Base-by-base conservation (phyloP, 2,113 vertebrate genomes). In the Oreochromis spilurus region DNA sequence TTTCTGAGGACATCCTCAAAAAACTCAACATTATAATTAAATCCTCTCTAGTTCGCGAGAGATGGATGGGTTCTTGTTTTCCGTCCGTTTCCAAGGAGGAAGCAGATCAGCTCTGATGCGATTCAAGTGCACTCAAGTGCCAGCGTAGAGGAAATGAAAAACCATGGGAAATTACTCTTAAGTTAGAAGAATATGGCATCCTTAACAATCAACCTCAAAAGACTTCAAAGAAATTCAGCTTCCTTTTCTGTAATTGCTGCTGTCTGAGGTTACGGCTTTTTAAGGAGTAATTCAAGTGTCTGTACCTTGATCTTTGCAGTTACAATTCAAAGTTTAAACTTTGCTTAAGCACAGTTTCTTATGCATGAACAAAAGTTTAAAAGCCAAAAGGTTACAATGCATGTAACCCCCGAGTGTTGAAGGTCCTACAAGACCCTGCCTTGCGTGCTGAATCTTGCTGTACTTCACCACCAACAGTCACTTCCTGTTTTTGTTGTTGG, bases 41-140 rank as follows among this genome's bases (percentile, higher is more conserved):
- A 86, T 19, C n/a, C 40, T 14, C 21, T n/a, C 36, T 12, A 10
- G 50, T 82, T 82, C 26, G 31, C 78, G 54, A 81, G 26, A 84
- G 65, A 65, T 2, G 40, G 34, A 84, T 36, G 84, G 60, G 62
- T 58, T 52, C 50, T 19, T 81, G 40, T 67, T 82, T 78, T 72
- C 45, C 26, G 84, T 87, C 77, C 65, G 24, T 75, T 85, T 89
- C 77, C 54, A 81, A 54, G 7, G 11, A 60, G 34, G 82, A 84
- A 79, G 78, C 53, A 40, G 53, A 5, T 11, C 4, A 60, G 55
- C 14, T 11, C 48, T 34, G 72, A 88, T 85, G 78, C 1, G 16
- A 54, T 79, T 90, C 14, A 9, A 92, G 90, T 58, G 87, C 87
- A 91, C 94, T 92, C 86, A 78, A 72, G 83, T 89, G 81, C 53